Evolutionary conservation across 2,888 invertebrate genomes (phyloP), one percentile per base, ranked within the genome.

Genomic region (Maniola hyperantus): DNA sequence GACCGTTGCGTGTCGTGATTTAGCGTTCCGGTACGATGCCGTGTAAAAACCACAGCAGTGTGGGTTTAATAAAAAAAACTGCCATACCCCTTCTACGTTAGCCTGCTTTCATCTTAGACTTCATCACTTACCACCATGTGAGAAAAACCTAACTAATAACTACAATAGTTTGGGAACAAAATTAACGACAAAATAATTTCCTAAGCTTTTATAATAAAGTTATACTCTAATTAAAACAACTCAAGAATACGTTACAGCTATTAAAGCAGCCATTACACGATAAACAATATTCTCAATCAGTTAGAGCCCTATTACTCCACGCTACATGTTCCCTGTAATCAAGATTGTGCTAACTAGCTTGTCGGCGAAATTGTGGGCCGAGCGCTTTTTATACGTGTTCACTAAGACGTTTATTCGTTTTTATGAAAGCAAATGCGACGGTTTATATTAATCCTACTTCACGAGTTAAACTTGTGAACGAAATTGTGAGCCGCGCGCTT

Each of bases 251-350:
- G 61, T 61, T 20, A 18, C 34, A 20, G 60, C 50, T 50, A 61
- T 61, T 61, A 39, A 61, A 36, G 36, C 50, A 36, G 13, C 36
- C 48, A 51, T 51, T 61, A 61, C 55, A 57, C 66, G 69, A 69
- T 69, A 66, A 69, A 69, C 69, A 69, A 69, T 69, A 66, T 69
- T 64, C 66, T 55, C 69, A 66, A 65, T 69, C 69, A 69, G 69
- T 69, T 69, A 69, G 57, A 59, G 64, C 60, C 55, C 66, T 61
- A 69, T 69, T 69, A 69, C 69, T 64, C 44, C 64, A 34, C 36
- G 64, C 60, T 44, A 66, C 26, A 26, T 26, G 26, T 26, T 2
- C 59, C n/a, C 60, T 46, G 64, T 57, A 64, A 69, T 69, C 69
- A 66, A 69, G 69, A 69, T 69, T 64, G 66, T 60, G 63, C 66